Base-by-base conservation (phyloP, 2,888 invertebrate genomes). In the Melinaea marsaeus region DNA sequence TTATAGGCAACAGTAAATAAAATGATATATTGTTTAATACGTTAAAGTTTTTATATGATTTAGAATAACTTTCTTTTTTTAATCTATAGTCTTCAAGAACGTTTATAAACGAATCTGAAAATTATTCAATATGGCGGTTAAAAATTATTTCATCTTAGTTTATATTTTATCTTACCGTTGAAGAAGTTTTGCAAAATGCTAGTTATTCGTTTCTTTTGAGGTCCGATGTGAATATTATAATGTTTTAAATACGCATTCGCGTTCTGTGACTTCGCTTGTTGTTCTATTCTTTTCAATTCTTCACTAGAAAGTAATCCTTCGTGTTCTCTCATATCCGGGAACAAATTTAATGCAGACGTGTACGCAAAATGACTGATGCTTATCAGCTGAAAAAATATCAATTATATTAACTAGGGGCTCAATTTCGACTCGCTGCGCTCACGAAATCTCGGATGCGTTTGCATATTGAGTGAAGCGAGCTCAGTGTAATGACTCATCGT, bases 251-350 rank as follows among this genome's bases (percentile, higher is more conserved):
- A 74, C 22, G 81, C 71, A n/a, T 75, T 81, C 0, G 81, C 73
- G 37, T 75, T 77, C 66, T 83, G 80, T 3, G 74, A 62, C 64
- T 80, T 85, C 0, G 84, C 85, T 68, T 77, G 75, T 4, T 67
- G 68, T 72, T 84, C 81, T 62, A 89, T 83, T 0, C 58, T 68
- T 35, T 73, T 71, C 0, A 88, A 72, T 73, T 90, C 90, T 34
- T 84, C 82, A 0, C 75, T 69, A 11, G 75, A 84, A 60, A 90
- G 66, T 0, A 90, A 72, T 2, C 81, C 83, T 65, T 86, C 86
- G 34, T 91, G 89, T 62, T 91, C 89, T 68, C 81, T 83, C 87
- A 91, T 90, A 56, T 86, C 85, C 3, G 91, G 91, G 68, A 90
- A 91, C 3, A 91, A 74, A 69, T 91, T 91, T 9, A 91, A 73